These are phyloP conservation scores for Hirundo rustica DNA, from an alignment of 2,797 vertebrate species.

Conservation along the genomic window DNA sequence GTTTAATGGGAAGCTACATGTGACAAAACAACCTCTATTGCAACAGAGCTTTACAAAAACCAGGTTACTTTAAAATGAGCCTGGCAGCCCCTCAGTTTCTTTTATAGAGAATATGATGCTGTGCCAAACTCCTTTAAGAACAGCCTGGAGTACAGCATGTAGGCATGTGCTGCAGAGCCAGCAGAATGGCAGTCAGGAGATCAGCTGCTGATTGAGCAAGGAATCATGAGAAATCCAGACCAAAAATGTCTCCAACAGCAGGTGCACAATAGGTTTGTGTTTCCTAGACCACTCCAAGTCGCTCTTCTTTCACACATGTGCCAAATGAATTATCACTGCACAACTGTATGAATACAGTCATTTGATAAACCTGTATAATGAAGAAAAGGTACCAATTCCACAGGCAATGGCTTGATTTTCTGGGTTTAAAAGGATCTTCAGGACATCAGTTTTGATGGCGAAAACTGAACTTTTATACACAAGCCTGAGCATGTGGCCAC, in stretches of 20 bases:
- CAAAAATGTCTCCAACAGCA: neutral
- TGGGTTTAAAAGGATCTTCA: neutral
- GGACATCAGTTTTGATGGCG: neutral
- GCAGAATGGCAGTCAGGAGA: neutral
- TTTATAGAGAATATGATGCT: neutral
- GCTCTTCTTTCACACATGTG: neutral
- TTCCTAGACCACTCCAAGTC: neutral
- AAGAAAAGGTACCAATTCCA: neutral
- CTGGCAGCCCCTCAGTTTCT: neutral
- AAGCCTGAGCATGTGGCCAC: rapidly evolving
- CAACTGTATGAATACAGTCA: neutral
- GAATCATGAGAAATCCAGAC: neutral
- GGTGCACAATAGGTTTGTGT: neutral
- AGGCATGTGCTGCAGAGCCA: neutral
- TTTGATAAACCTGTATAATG: neutral
- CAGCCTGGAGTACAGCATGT: rapidly evolving
- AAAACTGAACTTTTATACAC: neutral
- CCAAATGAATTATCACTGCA: neutral
- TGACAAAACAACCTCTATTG: neutral
- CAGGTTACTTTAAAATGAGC: neutral
- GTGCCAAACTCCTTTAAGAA: neutral
- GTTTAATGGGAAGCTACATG: neutral
- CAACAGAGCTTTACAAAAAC: neutral
- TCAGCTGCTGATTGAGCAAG: neutral
- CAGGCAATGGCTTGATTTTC: neutral